phyloP scores from a whole-genome alignment of 2,888 invertebrate species.

The Trissoscelio sp. region DNA sequence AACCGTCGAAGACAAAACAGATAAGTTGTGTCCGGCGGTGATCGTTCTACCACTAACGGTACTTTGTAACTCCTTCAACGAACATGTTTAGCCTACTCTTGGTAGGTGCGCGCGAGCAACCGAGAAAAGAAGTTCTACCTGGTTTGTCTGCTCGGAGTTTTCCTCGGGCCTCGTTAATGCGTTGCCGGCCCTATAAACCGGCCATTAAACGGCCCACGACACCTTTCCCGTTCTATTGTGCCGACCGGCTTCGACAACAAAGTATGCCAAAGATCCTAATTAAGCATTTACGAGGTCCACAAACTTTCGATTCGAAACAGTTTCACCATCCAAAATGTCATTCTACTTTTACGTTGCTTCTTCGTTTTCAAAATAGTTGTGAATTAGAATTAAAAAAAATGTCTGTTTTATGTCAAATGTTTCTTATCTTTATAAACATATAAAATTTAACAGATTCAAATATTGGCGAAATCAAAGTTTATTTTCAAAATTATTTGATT shows the following conservation, averaged over 20 bases:
- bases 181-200: constrained; percentile 15
- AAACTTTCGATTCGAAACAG: constrained; percentile 52
- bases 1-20: constrained; percentile 38
- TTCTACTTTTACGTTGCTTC: constrained; percentile 42
- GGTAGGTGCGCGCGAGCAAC: constrained; percentile 20
- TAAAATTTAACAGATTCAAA: too few species aligned
- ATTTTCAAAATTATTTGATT: too few species aligned
- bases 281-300: constrained; percentile 22
- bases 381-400: too few species aligned
- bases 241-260: constrained; percentile 1
- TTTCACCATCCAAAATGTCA: constrained; percentile 27
- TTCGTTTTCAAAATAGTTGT: too few species aligned
- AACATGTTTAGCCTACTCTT: constrained; percentile 50
- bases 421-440: too few species aligned
- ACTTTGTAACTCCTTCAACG: constrained; percentile 57
- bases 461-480: too few species aligned
- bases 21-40: constrained; percentile 41
- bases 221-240: constrained; percentile 21
- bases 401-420: too few species aligned
- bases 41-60: constrained; percentile 58
- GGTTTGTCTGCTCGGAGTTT: constrained; percentile 19
- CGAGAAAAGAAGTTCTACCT: constrained; percentile 39
- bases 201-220: constrained; percentile 32
- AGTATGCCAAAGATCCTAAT: constrained; percentile 52
- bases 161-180: background rate